Evolutionary conservation across 2,797 vertebrate genomes (phyloP), one percentile per base, ranked within the genome.

Genomic region (Molossus molossus): DNA sequence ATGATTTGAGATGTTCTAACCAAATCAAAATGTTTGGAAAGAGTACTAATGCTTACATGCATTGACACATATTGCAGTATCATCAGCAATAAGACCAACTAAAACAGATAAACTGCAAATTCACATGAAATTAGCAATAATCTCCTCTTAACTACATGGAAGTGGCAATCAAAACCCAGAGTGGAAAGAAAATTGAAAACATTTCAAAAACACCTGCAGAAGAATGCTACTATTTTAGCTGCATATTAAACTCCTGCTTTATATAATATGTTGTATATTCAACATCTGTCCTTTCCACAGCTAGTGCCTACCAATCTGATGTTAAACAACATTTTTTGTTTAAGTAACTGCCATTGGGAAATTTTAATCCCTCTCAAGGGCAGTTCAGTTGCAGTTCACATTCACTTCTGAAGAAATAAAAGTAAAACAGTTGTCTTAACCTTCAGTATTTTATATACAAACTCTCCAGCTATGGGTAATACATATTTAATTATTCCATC

Each of bases 1-100:
- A 95, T 70, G 65, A 95, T 60, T 76, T 67, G 29, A 92, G 55
- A 94, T 40, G 29, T 81, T 96, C 92, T 94, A 95, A 95, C 55
- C 55, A 94, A 95, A 94, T 94, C 50, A 96, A 88, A 94, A 86
- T 91, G 95, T 97, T 79, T 96, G 83, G 89, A 58, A 76, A 87
- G 21, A 77, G 37, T 91, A 48, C 53, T 86, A 65, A 86, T 87
- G 60, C 58, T 91, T 87, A 77, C 13, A 91, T 9, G 58, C 81
- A 83, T 64, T 0, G 1, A 83, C 23, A 95, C n/a, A 70, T 45
- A 92, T 4, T 94, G 76, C 77, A 80, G 64, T 62, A 88, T 92
- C 75, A 91, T 76, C 55, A 89, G 95, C 91, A 94, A 17, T 48
- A 85, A 95, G 27, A 96, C 64, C 89, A 96, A 75, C 82, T 82